Evolutionary conservation across 1,140 invertebrate species (phyloP), one percentile per base, ranked within the genome.

Genomic region (Spodoptera frugiperda): DNA sequence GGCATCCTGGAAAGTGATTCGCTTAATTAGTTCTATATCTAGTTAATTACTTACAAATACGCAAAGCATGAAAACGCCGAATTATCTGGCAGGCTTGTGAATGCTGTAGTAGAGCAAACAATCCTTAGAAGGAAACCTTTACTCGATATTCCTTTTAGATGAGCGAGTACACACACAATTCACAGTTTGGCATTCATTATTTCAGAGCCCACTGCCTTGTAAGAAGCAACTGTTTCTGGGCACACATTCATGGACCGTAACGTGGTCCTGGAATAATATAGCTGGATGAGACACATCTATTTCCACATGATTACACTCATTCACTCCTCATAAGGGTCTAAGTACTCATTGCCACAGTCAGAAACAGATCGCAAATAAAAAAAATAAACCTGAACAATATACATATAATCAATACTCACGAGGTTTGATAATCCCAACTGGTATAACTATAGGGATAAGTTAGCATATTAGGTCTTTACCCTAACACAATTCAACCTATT

Each of bases 1-100:
- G 96, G 95, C 96, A 98, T 97, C 92, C 98, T 98, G 93, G 77
- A 93, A 87, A 74, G n/a, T 21, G 30, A 9, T 39, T 17, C 3
- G 21, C 49, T 10, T 3, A 5, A 8, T 71, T 71, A 68, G 33
- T 53, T 12, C 2, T 68, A 11, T 33, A 68, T 5, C 65, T 48
- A 49, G 21, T 10, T 53, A 68, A 12, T 0, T 19, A 30, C 6
- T 3, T 53, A 19, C 25, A 53, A 8, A 12, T n/a, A 21, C 44
- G 63, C 63, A 48, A n/a, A 67, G 63, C 63, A 46, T 57, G 19
- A 33, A 48, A 11, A 21, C 6, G 39, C 21, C 17, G 17, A 49
- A 8, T 9, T 57, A 15, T 61, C 30, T n/a, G 8, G 57, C 0
- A 12, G 11, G 10, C n/a, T 61, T 61, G 57, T 39, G 33, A 15